A percentile compares a stretch with the other conserved stretches of the same genome.
These are phyloP conservation scores for Leucania comma DNA, from an alignment of 2,888 invertebrate genomes.

Conservation along the genomic window DNA sequence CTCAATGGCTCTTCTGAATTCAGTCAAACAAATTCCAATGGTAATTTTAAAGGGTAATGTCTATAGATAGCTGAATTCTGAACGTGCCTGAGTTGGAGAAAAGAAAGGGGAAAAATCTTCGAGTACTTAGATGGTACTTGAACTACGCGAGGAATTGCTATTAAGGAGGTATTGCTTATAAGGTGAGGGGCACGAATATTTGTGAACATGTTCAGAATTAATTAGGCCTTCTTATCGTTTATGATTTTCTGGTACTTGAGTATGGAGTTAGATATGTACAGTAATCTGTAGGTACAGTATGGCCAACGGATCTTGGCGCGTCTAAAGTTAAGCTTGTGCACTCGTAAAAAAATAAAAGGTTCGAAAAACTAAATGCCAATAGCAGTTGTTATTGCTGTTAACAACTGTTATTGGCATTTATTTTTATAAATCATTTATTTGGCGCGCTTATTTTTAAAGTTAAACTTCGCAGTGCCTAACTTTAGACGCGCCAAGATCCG, in stretches of 20 bases:
- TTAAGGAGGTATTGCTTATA: conserved; percentile 59
- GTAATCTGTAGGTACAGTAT: no score
- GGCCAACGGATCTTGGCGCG: no score
- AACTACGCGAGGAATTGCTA: conserved; percentile 66
- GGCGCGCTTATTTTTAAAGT: no score
- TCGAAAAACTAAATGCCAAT: no score
- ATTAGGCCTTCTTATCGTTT: conserved; percentile 53
- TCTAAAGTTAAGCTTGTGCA: no score
- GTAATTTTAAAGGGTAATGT: conserved; percentile 66
- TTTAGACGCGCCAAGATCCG: no score
- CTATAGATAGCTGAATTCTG: conserved; percentile 57
- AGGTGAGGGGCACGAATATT: conserved; percentile 51
- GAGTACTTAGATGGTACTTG: conserved; percentile 56
- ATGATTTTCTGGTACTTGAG: conserved; percentile 36
- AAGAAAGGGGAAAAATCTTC: conserved; percentile 51
- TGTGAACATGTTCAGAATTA: conserved; percentile 47
- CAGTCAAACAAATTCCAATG: conserved; percentile 62
- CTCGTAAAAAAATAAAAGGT: no score
- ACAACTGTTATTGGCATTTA: no score
- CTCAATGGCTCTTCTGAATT: conserved; percentile 50
- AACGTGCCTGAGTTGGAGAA: conserved; percentile 49
- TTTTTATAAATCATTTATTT: no score
- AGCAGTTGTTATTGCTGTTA: no score
- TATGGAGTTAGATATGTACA: background rate
- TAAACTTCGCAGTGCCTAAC: no score